Evolutionary conservation across 2,113 vertebrate genomes (phyloP).

Genomic region (Grammomys surdaster): DNA sequence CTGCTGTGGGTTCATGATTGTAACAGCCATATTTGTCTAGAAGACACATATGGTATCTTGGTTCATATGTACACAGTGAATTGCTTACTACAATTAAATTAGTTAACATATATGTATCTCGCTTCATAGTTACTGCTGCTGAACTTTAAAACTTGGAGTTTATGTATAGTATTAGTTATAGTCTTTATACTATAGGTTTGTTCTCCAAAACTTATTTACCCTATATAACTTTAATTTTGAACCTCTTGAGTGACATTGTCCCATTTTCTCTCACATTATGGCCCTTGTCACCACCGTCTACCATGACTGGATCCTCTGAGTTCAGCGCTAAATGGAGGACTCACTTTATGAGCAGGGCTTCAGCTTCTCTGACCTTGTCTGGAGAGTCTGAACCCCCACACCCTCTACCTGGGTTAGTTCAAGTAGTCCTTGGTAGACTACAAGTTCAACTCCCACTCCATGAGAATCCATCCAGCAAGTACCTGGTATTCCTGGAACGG

Average conservation of each 20-base stretch:
- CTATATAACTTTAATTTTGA: background rate
- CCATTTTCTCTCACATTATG: background rate
- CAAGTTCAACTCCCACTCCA: no score
- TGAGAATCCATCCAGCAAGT: no score
- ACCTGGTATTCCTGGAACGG: no score
- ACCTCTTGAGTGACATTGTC: accelerated
- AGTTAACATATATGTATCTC: background rate
- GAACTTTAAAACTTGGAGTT: background rate
- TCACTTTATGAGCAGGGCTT: no score
- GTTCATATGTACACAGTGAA: background rate
- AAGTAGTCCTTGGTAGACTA: no score
- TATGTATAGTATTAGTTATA: background rate
- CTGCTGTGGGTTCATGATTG: background rate
- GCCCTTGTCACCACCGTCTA: no score
- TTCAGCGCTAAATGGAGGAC: no score
- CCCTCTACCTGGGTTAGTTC: no score
- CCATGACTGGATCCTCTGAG: no score
- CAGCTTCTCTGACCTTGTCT: no score
- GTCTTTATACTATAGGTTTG: background rate
- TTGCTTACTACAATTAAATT: background rate
- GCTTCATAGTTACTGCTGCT: background rate
- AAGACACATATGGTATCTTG: background rate
- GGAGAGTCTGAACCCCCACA: no score
- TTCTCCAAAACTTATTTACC: background rate
- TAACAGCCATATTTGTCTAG: background rate